Evolutionary conservation across 2,797 vertebrate genomes (phyloP), one percentile per base, ranked within the genome.

Genomic region (Odontamblyopus rebecca): DNA sequence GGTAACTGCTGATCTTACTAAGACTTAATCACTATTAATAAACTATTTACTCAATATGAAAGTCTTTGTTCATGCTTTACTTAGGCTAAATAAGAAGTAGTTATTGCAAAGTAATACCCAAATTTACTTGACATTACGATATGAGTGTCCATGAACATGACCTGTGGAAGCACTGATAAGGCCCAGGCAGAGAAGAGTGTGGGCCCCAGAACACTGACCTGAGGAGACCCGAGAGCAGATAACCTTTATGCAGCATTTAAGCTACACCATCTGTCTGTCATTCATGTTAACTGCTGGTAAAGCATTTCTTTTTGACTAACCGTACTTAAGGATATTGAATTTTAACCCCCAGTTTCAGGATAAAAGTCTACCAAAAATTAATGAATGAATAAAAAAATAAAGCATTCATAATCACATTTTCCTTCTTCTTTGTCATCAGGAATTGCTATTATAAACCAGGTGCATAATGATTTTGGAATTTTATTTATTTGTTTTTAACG

Each of bases 131-230:
- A 54, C 19, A 54, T 6, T 54, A 54, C 51, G 7, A 6, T 54
- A 1, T 27, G 23, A 27, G 26, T 59, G 23, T 57, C 54, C 54
- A 57, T 57, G 54, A 26, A 27, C 9, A 0, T 57, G 54, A 27
- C 3, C 23, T 57, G 54, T 53, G 51, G 19, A 53, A 7, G 18
- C 8, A 53, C 6, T 3, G n/a, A 59, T 29, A 29, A 60, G 27
- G 13, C 4, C 57, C 6, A 27, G 19, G 50, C 50, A 57, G 54
- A 57, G 54, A 57, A 57, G 18, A 26, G 9, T 26, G n/a, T 26
- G n/a, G 23, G 54, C 54, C 54, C 54, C 9, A 57, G n/a, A 57
- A 57, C 54, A 57, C 23, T 57, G 54, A 57, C 54, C 54, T 57
- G 54, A 57, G 54, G 54, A 57, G 4, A 1, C 23, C 51, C 6